Conservation (phyloP, 2,113 vertebrate genomes). For the Tachuris rubrigastra region DNA sequence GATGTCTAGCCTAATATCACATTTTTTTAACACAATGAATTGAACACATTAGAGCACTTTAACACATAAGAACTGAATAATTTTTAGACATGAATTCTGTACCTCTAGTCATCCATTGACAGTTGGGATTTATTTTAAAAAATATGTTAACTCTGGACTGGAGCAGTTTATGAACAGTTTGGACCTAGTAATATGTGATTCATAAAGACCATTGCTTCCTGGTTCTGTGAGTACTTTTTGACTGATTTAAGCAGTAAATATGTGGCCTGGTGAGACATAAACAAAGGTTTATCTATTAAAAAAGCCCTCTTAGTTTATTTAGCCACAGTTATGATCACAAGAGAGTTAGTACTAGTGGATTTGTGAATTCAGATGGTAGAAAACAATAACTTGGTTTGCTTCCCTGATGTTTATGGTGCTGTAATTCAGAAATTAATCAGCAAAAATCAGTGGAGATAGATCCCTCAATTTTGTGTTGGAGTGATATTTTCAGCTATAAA, state of each 20-base stretch:
- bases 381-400: background rate
- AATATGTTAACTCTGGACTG: background rate
- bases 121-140: slow-evolving; percentile 21
- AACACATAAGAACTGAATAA: background rate
- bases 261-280: background rate
- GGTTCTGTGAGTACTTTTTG: background rate
- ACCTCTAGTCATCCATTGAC: background rate
- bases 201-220: background rate
- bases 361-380: background rate
- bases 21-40: background rate
- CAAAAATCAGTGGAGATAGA: background rate
- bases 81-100: background rate
- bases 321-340: background rate
- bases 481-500: background rate
- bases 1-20: background rate
- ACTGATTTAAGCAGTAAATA: background rate
- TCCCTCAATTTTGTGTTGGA: background rate
- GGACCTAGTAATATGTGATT: background rate
- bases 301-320: background rate
- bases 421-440: background rate
- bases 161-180: background rate
- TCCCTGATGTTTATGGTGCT: background rate
- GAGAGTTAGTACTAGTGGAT: background rate
- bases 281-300: background rate
- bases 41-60: too few relatives aligned